A percentile compares a stretch with the other conserved stretches of the same genome.
Conservation (phyloP, 2,113 vertebrate genomes). For the Daphoenositta chrysoptera region DNA sequence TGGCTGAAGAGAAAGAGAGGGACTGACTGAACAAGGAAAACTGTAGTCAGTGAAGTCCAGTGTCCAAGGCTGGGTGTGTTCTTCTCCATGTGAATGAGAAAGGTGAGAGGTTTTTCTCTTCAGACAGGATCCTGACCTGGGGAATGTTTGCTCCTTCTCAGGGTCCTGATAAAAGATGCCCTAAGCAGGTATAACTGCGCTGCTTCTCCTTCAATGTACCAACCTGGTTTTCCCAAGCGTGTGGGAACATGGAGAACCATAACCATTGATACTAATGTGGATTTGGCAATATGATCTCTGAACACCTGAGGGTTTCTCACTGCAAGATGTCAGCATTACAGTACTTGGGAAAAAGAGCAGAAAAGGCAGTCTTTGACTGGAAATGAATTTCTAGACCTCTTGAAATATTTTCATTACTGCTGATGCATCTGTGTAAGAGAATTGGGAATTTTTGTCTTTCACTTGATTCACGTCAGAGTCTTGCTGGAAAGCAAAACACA, state of each 20-base stretch:
- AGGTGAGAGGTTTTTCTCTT: not conserved
- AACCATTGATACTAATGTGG: not conserved
- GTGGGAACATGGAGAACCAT: not conserved
- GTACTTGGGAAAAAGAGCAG: not conserved
- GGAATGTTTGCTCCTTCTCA: not conserved
- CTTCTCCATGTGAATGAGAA: not conserved
- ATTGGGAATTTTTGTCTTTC: not conserved
- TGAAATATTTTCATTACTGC: not conserved
- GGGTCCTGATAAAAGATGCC: not conserved
- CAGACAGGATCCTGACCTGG: not conserved
- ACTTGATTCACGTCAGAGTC: not conserved
- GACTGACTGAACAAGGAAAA: not conserved
- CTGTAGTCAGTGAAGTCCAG: not conserved
- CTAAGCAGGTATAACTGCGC: not conserved
- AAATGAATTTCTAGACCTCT: not conserved
- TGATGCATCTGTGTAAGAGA: not conserved
- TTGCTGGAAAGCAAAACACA: conserved; percentile 16
- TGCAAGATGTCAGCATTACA: not conserved
- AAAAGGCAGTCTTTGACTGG: not conserved
- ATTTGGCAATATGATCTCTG: not conserved
- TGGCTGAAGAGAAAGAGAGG: not conserved
- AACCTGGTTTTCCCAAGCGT: not conserved
- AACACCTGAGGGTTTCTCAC: not conserved
- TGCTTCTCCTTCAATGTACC: not conserved
- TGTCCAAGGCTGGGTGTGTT: not conserved